Percentiles rank a stretch among this genome's conserved stretches.
phyloP scores from a whole-genome alignment of 2,797 vertebrate species.

The Pantherophis alleghaniensis region DNA sequence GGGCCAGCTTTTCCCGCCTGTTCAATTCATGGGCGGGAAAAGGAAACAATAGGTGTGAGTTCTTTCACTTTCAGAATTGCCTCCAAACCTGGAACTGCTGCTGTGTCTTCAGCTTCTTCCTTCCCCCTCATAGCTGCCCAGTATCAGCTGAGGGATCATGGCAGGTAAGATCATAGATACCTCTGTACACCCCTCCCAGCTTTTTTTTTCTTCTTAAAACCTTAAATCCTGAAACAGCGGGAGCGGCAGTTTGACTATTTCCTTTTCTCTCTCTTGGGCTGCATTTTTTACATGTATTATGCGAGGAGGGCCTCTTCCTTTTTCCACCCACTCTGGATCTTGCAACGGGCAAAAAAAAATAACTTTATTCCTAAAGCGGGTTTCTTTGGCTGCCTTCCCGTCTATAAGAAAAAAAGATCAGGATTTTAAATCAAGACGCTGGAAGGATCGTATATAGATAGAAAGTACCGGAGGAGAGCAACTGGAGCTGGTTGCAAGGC shows the following conservation, averaged over 20 bases:
- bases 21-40: background rate
- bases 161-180: background rate
- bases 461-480: background rate
- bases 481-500: background rate
- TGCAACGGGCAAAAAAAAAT: background rate
- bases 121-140: background rate
- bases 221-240: background rate
- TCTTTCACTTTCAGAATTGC: background rate
- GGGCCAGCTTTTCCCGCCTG: background rate
- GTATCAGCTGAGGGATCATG: background rate
- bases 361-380: background rate
- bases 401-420: background rate
- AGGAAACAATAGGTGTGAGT: background rate
- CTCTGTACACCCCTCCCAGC: rapidly evolving
- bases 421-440: background rate
- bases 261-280: background rate
- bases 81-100: background rate
- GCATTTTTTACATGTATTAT: background rate
- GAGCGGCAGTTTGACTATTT: background rate
- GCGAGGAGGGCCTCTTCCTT: background rate
- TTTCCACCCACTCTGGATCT: background rate
- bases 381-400: background rate
- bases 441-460: background rate
- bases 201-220: background rate
- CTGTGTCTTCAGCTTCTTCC: too few relatives aligned